Evolutionary conservation across 2,113 vertebrate genomes (phyloP).

Genomic region (Ibidorhyncha struthersii): DNA sequence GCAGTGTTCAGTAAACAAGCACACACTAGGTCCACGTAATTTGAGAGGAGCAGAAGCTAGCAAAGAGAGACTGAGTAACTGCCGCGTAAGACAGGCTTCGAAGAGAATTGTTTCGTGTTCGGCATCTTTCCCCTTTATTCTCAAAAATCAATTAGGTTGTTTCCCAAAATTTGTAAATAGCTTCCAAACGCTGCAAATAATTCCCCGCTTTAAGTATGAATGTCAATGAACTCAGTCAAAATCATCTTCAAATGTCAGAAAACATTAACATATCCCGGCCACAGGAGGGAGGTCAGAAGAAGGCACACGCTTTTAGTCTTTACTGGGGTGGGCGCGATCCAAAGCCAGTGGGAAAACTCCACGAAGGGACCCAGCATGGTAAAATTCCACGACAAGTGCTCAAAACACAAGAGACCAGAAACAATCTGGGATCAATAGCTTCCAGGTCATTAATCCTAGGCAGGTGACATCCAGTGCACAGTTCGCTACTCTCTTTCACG

Average conservation of each 20-base stretch:
- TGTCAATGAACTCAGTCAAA: conserved; percentile 52
- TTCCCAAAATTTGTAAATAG: conserved; percentile 20
- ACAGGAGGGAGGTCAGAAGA: conserved; percentile 43
- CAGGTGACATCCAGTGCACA: conserved; percentile 41
- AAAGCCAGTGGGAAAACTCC: conserved; percentile 23
- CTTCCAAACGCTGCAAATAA: background rate
- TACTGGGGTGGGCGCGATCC: background rate
- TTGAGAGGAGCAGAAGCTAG: conserved; percentile 3
- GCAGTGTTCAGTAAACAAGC: conserved; percentile 31
- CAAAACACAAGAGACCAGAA: conserved; percentile 41
- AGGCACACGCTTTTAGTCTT: background rate
- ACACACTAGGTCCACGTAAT: conserved; percentile 23
- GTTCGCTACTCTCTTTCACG: conserved; percentile 56
- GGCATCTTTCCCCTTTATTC: background rate
- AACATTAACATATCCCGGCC: conserved; percentile 48
- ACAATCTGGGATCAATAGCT: conserved; percentile 61
- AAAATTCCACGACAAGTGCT: conserved; percentile 35
- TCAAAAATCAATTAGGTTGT: conserved; percentile 28
- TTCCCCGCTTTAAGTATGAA: conserved; percentile 36
- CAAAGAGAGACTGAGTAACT: background rate
- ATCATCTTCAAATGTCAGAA: conserved; percentile 51
- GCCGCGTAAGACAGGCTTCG: background rate
- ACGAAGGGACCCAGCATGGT: background rate
- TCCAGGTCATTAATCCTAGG: conserved; percentile 61
- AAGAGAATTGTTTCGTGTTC: background rate